Evolutionary conservation across 2,113 vertebrate genomes (phyloP).

Genomic region (Nycticorax nycticorax): DNA sequence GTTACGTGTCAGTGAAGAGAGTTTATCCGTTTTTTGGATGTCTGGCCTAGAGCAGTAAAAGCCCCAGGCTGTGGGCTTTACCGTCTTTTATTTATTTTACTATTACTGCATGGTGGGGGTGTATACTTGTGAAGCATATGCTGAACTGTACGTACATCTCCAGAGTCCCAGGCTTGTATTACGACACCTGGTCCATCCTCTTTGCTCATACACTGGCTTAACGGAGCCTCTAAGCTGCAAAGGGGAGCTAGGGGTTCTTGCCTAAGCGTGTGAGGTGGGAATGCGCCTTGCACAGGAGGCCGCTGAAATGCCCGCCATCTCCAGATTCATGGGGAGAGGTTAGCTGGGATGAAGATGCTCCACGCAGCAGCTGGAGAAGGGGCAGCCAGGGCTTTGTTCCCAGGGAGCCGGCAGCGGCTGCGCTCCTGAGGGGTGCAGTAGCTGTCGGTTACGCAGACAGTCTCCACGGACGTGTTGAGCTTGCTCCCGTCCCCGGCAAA

Average conservation of each 20-base stretch:
- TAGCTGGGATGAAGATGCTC: neutral
- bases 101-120: neutral
- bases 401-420: neutral
- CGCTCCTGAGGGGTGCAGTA: neutral
- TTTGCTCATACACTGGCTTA: neutral
- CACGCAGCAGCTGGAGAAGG: neutral
- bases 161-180: neutral
- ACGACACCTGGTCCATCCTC: neutral
- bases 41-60: neutral
- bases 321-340: neutral
- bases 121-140: neutral
- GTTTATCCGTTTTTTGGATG: neutral
- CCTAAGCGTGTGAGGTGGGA: neutral
- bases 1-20: neutral
- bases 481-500: conserved; percentile 8
- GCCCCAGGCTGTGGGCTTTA: neutral
- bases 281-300: neutral
- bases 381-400: neutral
- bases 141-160: neutral
- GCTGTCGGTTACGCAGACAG: fast-evolving
- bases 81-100: neutral
- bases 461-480: neutral
- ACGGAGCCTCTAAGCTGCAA: neutral
- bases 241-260: neutral
- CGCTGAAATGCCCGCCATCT: neutral